These are phyloP conservation scores for Sclerodermus sp. DNA, from an alignment of 2,888 invertebrate genomes.

Conservation along the genomic window DNA sequence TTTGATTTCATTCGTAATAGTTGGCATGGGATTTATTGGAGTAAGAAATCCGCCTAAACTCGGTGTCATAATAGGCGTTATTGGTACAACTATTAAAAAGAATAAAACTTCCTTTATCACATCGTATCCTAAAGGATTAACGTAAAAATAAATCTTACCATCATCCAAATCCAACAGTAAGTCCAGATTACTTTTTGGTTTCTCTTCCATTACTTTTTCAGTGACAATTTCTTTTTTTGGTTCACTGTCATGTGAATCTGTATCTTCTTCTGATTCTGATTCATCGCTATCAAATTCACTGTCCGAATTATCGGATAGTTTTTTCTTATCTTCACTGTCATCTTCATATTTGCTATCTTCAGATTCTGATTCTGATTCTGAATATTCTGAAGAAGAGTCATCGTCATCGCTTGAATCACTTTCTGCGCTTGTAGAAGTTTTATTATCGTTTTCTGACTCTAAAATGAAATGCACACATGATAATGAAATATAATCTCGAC, in stretches of 20 bases:
- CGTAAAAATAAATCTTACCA: slow-evolving; percentile 55
- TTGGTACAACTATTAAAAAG: slow-evolving; percentile 61
- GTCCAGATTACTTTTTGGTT: slow-evolving; percentile 72
- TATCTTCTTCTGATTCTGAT: slow-evolving; percentile 40
- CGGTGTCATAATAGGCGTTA: slow-evolving; percentile 79
- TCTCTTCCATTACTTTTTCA: slow-evolving; percentile 54
- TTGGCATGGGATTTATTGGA: slow-evolving; percentile 58
- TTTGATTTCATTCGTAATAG: slow-evolving; percentile 46
- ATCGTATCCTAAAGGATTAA: no score
- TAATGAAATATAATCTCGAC: background rate
- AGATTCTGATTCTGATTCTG: slow-evolving; percentile 30
- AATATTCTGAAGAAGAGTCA: slow-evolving; percentile 52
- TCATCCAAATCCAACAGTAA: slow-evolving; percentile 80
- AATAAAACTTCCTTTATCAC: background rate
- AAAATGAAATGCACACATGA: slow-evolving; percentile 8
- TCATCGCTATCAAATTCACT: slow-evolving; percentile 46
- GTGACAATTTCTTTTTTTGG: slow-evolving; percentile 23
- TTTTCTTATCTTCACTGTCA: slow-evolving; percentile 30
- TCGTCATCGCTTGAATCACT: slow-evolving; percentile 37
- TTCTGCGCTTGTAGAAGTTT: slow-evolving; percentile 56
- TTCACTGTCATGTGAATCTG: slow-evolving; percentile 35
- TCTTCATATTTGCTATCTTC: slow-evolving; percentile 25
- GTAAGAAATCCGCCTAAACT: slow-evolving; percentile 78
- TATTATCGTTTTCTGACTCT: slow-evolving; percentile 51
- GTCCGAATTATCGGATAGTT: slow-evolving; percentile 37